A percentile compares a stretch with the other conserved stretches of the same genome.
These are phyloP conservation scores for Parasteatoda lunata DNA, from an alignment of 2,888 invertebrate genomes.

Conservation along the genomic window DNA sequence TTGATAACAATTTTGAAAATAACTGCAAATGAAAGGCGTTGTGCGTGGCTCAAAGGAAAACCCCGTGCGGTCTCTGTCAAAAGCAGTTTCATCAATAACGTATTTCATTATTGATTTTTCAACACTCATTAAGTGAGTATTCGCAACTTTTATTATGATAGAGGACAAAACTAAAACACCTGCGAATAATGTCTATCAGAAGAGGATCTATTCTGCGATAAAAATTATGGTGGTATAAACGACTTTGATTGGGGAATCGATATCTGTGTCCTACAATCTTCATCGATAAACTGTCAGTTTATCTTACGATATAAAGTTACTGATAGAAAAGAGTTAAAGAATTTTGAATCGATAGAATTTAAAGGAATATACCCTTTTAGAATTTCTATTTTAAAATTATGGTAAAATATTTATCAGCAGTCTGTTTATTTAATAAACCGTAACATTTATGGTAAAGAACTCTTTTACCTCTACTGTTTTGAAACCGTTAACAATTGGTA, in stretches of 20 bases:
- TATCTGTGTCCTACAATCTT: not conserved
- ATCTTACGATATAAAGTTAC: not conserved
- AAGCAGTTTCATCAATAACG: not conserved
- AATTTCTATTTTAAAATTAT: too few species aligned
- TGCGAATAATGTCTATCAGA: not conserved
- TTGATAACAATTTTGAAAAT: too few species aligned
- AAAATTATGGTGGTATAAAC: not conserved
- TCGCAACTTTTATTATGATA: constrained; percentile 1
- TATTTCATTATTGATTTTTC: not conserved
- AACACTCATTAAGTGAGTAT: not conserved
- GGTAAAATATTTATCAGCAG: too few species aligned
- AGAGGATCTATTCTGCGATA: not conserved
- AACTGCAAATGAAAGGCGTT: too few species aligned
- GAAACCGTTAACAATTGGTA: too few species aligned
- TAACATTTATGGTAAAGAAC: too few species aligned
- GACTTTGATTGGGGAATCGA: not conserved
- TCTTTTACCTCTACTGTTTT: too few species aligned
- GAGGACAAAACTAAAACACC: not conserved
- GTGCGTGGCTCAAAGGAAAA: too few species aligned
- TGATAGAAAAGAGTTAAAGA: not conserved
- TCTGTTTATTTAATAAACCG: too few species aligned
- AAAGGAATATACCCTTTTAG: too few species aligned
- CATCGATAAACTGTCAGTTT: not conserved
- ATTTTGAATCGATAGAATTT: too few species aligned
- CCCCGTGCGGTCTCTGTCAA: not conserved